Conservation (phyloP, 2,797 vertebrate genomes). For the Cossypha heuglini region DNA sequence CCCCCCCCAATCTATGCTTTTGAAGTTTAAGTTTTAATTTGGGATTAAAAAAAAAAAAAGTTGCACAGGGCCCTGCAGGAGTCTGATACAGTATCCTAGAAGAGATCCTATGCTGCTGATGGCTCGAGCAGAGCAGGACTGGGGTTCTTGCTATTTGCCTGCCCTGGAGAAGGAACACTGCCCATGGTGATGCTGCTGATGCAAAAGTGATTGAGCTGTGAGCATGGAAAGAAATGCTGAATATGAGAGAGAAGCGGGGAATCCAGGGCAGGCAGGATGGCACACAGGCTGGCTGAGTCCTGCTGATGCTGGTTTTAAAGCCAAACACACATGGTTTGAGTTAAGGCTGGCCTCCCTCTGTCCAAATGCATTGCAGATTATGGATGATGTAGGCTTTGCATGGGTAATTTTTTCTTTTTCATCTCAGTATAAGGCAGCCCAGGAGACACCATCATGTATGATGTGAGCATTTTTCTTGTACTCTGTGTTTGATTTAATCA, state of each 20-base stretch:
- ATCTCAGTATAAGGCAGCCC: background rate
- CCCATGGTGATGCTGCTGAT: background rate
- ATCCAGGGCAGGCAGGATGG: background rate
- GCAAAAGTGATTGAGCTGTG: background rate
- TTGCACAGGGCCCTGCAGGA: background rate
- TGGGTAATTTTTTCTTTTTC: background rate
- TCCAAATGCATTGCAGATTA: background rate
- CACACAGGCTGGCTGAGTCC: background rate
- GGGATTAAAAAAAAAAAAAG: background rate
- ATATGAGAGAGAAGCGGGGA: background rate
- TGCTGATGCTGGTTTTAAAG: background rate
- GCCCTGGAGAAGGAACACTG: background rate
- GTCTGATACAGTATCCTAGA: background rate
- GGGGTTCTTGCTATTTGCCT: background rate
- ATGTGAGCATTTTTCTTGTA: background rate
- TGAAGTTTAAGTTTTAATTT: slow-evolving; percentile 37
- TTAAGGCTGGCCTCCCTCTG: background rate
- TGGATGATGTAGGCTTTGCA: background rate
- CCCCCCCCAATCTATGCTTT: background rate
- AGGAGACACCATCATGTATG: background rate
- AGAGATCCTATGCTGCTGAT: background rate
- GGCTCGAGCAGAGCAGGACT: background rate
- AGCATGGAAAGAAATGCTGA: background rate
- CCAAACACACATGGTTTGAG: background rate
- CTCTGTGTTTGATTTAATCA: background rate